phyloP scores from a whole-genome alignment of 2,888 invertebrate species.

The Oligia strigilis region DNA sequence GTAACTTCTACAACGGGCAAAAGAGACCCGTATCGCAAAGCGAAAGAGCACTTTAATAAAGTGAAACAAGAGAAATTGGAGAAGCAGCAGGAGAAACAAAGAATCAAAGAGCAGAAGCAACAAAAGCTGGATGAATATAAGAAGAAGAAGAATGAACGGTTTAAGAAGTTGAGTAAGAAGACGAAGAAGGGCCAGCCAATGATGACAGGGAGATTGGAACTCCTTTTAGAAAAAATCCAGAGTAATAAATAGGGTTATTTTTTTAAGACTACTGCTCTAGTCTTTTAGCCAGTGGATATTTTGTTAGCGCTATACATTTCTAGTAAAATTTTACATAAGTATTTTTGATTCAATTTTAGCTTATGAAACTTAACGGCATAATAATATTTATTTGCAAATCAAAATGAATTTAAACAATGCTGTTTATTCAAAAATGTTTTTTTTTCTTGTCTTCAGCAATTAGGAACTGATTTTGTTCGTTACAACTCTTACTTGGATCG shows the following conservation, averaged over 20 bases:
- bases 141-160: constrained; percentile 92
- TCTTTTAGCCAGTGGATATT: background rate
- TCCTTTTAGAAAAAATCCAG: constrained; percentile 94
- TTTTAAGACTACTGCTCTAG: constrained; percentile 7
- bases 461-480: background rate
- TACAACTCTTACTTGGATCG: constrained; percentile 25
- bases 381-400: background rate
- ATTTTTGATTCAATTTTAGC: background rate
- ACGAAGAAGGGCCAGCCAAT: constrained; percentile 96
- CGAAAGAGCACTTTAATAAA: constrained; percentile 89
- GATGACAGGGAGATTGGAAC: constrained; percentile 95
- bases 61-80: constrained; percentile 90
- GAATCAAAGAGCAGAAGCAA: constrained; percentile 90
- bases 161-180: constrained; percentile 93
- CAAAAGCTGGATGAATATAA: constrained; percentile 92
- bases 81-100: constrained; percentile 86
- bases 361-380: background rate
- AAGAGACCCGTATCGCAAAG: constrained; percentile 87
- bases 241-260: constrained; percentile 67
- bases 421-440: background rate
- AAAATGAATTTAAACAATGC: constrained; percentile 13
- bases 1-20: constrained; percentile 68
- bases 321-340: background rate
- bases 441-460: background rate
- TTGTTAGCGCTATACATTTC: background rate